Evolutionary conservation across 2,888 invertebrate genomes (phyloP).

Genomic region (Drosophila meridionalis): DNA sequence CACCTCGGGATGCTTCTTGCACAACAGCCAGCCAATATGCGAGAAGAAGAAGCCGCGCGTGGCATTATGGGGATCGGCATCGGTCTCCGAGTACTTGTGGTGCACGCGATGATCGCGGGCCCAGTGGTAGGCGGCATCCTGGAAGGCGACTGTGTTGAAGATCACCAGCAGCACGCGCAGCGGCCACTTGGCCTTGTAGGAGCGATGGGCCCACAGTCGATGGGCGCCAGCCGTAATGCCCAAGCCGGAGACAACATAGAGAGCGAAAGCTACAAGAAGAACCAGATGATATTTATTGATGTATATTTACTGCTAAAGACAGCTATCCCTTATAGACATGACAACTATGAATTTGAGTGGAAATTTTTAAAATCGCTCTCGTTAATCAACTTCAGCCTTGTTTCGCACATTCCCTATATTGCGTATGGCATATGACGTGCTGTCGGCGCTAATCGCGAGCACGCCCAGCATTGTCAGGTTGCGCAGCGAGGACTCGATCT

Average conservation of each 20-base stretch:
- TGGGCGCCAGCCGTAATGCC: constrained; percentile 99
- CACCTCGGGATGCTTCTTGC: constrained; percentile 95
- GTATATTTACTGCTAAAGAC: too few species aligned
- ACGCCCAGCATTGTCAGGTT: constrained; percentile 35
- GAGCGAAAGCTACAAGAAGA: constrained; percentile 88
- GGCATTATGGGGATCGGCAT: constrained; percentile 97
- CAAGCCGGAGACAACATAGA: constrained; percentile 92
- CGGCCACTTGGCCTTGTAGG: constrained; percentile 97
- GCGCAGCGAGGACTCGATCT: constrained; percentile 54
- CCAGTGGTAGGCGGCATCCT: constrained; percentile 93
- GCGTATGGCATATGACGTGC: constrained; percentile 10
- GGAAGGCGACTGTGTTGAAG: constrained; percentile 96
- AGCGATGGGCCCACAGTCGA: constrained; percentile 97
- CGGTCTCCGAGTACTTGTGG: constrained; percentile 97
- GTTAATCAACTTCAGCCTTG: not conserved
- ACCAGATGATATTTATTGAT: constrained; percentile 4
- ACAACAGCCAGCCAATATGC: constrained; percentile 97
- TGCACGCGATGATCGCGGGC: constrained; percentile 93
- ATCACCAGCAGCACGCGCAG: constrained; percentile 91
- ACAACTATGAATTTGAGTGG: not conserved
- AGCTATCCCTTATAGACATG: not conserved
- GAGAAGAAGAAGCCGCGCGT: constrained; percentile 97
- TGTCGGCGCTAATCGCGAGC: not conserved
- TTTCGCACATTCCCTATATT: not conserved
- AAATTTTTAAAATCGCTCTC: not conserved